Evolutionary conservation across 2,797 vertebrate genomes (phyloP), one percentile per base, ranked within the genome.

Genomic region (Lindbergichthys nudifrons): DNA sequence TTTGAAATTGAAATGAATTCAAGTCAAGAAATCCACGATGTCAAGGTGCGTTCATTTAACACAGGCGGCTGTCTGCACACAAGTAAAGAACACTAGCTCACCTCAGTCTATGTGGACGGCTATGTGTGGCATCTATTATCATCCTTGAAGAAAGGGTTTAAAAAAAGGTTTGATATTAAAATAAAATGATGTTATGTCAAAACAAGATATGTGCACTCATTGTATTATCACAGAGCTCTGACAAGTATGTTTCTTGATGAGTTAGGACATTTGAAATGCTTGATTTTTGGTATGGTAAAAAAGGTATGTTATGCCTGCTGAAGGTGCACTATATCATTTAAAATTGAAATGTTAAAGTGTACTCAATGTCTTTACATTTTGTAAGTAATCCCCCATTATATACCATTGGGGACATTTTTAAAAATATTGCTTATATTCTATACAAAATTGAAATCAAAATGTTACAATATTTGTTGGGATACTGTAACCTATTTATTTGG

Each of bases 61-160:
- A 70, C 47, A 32, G 21, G 14, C 51, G 32, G 42, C 42, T 5
- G 19, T 52, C 11, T 51, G 50, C n/a, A 42, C 13, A 54, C 42
- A 60, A 6, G 26, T 48, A 11, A 4, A 41, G 19, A 59, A 62
- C 57, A 51, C 36, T 19, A n/a, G 32, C 41, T 68, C 42, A 73
- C 18, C 60, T 73, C 54, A 53, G 21, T 52, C n/a, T 47, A n/a
- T 12, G 56, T 2, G 0, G 14, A 42, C n/a, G 12, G 46, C 23
- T 26, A 21, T 30, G 21, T 2, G 30, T 10, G 3, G 32, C 4
- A 41, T 47, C 26, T 8, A 18, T 59, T 46, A 16, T 11, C 3
- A 23, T 75, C 51, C 21, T 50, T 16, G 21, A 14, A 50, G 23
- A 36, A 58, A 48, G 14, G 11, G 39, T 36, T 52, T 36, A 26